Conservation (phyloP, 2,888 invertebrate genomes). For the Diplazon laetatorius region DNA sequence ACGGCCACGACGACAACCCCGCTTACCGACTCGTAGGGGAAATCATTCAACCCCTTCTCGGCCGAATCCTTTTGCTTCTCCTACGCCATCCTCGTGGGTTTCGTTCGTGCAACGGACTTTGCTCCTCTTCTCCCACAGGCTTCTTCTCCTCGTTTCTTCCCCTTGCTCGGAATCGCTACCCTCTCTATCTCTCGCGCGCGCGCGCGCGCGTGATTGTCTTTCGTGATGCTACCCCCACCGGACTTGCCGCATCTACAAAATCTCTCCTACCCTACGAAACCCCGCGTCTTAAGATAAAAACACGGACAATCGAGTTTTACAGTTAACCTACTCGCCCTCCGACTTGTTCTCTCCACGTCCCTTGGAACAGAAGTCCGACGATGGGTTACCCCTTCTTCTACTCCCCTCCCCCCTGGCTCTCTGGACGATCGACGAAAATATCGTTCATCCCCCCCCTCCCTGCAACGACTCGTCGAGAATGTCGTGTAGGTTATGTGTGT, state of each 20-base stretch:
- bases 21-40: too few relatives aligned
- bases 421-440: conserved; percentile 63
- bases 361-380: conserved; percentile 42
- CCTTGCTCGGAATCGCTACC: conserved; percentile 30
- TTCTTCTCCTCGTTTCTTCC: conserved; percentile 65
- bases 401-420: conserved; percentile 40
- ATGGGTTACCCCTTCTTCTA: conserved; percentile 37
- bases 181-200: conserved; percentile 24
- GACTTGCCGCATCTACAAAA: not conserved
- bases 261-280: conserved; percentile 67
- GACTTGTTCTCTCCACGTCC: conserved; percentile 65
- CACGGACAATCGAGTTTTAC: conserved; percentile 80
- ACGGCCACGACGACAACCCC: conserved; percentile 55
- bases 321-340: conserved; percentile 78
- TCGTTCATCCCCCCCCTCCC: conserved; percentile 51
- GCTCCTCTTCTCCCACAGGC: conserved; percentile 66
- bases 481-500: too few relatives aligned
- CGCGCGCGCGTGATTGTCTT: conserved; percentile 1
- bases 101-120: conserved; percentile 52
- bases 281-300: conserved; percentile 81
- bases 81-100: conserved; percentile 37
- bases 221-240: conserved; percentile 23
- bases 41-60: too few relatives aligned
- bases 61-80: conserved; percentile 64
- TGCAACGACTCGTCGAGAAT: conserved; percentile 31